Evolutionary conservation across 2,888 invertebrate genomes (phyloP).

Genomic region (Tenthredo distinguenda): DNA sequence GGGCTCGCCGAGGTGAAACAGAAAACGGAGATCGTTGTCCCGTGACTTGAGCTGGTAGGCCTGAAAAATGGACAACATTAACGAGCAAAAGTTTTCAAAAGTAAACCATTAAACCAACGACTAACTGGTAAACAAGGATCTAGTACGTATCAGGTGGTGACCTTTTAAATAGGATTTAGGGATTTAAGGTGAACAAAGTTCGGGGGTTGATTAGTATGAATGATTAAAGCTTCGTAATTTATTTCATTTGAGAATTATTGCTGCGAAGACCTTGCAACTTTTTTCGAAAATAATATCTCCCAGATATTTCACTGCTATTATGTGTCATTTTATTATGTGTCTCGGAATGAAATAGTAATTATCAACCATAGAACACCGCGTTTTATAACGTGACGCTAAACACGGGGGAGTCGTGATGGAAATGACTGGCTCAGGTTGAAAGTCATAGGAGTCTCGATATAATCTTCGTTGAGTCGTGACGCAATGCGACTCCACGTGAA

Average conservation of each 20-base stretch:
- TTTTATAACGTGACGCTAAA: constrained; percentile 18
- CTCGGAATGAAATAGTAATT: constrained; percentile 14
- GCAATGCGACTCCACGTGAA: constrained; percentile 51
- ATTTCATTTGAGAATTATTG: not conserved
- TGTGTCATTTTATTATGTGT: not conserved
- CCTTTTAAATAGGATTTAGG: constrained; percentile 29
- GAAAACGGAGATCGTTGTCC: constrained; percentile 68
- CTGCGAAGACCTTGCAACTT: not conserved
- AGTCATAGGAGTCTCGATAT: constrained; percentile 49
- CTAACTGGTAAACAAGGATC: constrained; percentile 18
- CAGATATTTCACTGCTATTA: not conserved
- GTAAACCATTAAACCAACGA: constrained; percentile 32
- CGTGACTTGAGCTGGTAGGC: constrained; percentile 67
- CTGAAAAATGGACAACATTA: constrained; percentile 61
- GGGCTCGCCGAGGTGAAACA: constrained; percentile 65
- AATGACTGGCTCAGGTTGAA: constrained; percentile 48
- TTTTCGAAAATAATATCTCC: not conserved
- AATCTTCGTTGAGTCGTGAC: constrained; percentile 50
- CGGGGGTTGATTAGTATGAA: not conserved
- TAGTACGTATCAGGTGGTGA: not conserved
- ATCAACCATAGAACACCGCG: not conserved
- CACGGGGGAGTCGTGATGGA: constrained; percentile 37
- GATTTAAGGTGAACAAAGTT: constrained; percentile 10
- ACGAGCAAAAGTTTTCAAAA: constrained; percentile 35
- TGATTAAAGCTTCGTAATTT: not conserved